Evolutionary conservation across 1,140 invertebrate genomes (phyloP).

Genomic region (Saccostrea cuccullata): DNA sequence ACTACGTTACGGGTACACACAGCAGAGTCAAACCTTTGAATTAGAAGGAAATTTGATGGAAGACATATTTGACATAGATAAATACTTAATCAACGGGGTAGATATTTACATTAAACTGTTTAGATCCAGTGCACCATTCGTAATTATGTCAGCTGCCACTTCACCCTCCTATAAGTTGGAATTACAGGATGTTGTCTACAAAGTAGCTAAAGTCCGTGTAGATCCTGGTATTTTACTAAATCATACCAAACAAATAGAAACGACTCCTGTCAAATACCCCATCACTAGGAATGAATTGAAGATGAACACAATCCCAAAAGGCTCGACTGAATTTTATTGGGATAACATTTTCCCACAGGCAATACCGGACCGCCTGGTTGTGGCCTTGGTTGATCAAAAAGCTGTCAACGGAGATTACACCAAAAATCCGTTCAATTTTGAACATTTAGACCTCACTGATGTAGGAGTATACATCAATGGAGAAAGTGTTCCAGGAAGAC

Average conservation of each 20-base stretch:
- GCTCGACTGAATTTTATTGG: constrained; percentile 3
- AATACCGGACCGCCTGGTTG: constrained; percentile 23
- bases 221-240: constrained; percentile 41
- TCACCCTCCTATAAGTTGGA: constrained; percentile 40
- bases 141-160: constrained; percentile 39
- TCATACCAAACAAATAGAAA: constrained; percentile 43
- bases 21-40: constrained; percentile 40
- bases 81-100: no score
- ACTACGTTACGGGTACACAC: constrained; percentile 39
- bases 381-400: constrained; percentile 38
- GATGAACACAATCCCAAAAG: no score
- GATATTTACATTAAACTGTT: no score
- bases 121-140: constrained; percentile 26
- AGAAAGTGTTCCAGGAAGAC: neutral
- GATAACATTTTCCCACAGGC: constrained; percentile 42
- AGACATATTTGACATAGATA: constrained; percentile 41
- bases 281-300: no score
- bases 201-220: constrained; percentile 2
- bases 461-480: constrained; percentile 42
- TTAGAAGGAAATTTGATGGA: constrained; percentile 2
- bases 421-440: constrained; percentile 13
- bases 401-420: constrained; percentile 50
- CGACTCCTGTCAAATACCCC: constrained; percentile 4
- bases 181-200: constrained; percentile 13
- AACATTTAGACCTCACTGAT: neutral